A percentile compares a stretch with the other conserved stretches of the same genome.
These are phyloP conservation scores for Syngnathus typhle DNA, from an alignment of 2,113 vertebrate species.

Conservation along the genomic window DNA sequence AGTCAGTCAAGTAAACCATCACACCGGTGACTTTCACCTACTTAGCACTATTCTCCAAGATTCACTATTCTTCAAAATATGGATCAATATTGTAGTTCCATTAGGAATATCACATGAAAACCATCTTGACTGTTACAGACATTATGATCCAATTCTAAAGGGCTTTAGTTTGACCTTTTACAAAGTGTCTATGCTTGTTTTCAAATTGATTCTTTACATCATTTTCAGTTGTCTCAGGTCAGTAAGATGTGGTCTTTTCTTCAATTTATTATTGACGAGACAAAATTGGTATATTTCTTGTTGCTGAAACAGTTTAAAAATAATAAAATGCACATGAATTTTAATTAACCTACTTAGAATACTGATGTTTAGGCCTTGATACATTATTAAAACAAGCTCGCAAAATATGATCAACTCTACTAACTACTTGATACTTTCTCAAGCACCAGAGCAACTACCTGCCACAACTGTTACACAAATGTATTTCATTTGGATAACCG, in stretches of 20 bases:
- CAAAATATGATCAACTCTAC: background rate
- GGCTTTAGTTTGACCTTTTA: background rate
- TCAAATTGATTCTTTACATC: background rate
- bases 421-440: background rate
- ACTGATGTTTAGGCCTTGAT: background rate
- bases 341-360: background rate
- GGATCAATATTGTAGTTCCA: background rate
- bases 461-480: background rate
- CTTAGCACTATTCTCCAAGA: background rate
- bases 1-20: background rate
- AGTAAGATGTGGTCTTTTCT: slow-evolving; percentile 2
- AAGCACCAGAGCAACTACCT: background rate
- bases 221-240: slow-evolving; percentile 5
- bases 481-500: background rate
- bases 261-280: background rate
- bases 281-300: background rate
- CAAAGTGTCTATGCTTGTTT: background rate
- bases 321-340: background rate
- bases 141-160: background rate
- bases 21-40: background rate
- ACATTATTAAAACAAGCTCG: background rate
- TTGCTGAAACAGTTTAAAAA: background rate
- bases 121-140: background rate
- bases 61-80: background rate
- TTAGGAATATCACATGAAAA: background rate